Percentiles rank a stretch among this genome's conserved stretches.
phyloP scores from a whole-genome alignment of 2,113 vertebrate species.

The Cyprinodon variegatus region DNA sequence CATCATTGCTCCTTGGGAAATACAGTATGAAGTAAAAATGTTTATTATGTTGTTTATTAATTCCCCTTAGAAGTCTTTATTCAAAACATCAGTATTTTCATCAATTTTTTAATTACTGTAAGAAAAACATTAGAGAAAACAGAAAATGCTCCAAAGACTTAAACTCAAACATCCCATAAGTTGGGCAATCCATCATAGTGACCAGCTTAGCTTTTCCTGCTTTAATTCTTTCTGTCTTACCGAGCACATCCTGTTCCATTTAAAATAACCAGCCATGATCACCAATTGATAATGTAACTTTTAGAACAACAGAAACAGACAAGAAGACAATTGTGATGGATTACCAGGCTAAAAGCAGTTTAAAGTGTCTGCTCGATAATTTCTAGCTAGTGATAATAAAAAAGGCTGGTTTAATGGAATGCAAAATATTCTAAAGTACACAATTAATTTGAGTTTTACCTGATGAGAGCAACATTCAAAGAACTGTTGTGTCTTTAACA shows the following conservation, averaged over 20 bases:
- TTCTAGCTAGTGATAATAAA: not conserved
- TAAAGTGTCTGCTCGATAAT: conserved; percentile 22
- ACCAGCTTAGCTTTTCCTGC: conserved; percentile 10
- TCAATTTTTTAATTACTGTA: conserved; percentile 5
- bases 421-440: not conserved
- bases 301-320: conserved; percentile 28
- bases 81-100: conserved; percentile 2
- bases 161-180: conserved; percentile 19
- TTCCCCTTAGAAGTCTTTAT: not conserved
- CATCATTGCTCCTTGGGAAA: not conserved
- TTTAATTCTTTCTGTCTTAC: conserved; percentile 12
- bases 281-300: conserved; percentile 7
- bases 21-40: too few species aligned
- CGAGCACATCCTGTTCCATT: conserved; percentile 3
- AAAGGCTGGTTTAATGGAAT: conserved; percentile 6
- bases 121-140: conserved; percentile 6
- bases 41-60: too few species aligned
- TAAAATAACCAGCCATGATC: not conserved
- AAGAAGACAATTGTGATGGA: conserved; percentile 35
- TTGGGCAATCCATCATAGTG: not conserved
- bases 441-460: not conserved
- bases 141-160: conserved; percentile 19
- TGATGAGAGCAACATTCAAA: not conserved
- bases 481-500: conserved; percentile 9
- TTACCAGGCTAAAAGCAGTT: not conserved